These are phyloP conservation scores for Leptestheria dahalacensis DNA, from an alignment of 1,140 invertebrate genomes.

Conservation along the genomic window DNA sequence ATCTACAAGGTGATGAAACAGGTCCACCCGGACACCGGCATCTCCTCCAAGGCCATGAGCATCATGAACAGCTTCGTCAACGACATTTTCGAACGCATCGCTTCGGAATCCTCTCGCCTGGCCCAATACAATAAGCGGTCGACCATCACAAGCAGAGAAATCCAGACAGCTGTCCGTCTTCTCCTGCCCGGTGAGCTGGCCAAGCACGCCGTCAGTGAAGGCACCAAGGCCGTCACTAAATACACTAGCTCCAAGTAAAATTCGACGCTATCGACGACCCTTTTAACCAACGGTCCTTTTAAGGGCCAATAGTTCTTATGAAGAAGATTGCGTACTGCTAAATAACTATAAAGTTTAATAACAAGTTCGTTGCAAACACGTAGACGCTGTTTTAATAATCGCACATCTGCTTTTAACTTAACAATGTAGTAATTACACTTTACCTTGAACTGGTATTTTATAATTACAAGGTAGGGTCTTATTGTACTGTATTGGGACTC, in stretches of 20 bases:
- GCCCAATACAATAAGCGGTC: constrained; percentile 48
- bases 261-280: no score
- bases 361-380: no score
- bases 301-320: no score
- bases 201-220: constrained; percentile 42
- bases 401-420: no score
- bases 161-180: constrained; percentile 33
- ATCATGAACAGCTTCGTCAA: constrained; percentile 51
- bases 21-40: constrained; percentile 51
- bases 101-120: constrained; percentile 47
- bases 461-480: no score
- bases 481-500: no score
- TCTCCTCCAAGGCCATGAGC: constrained; percentile 40
- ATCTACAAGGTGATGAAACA: constrained; percentile 55
- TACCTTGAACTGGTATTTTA: no score
- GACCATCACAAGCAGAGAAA: constrained; percentile 14
- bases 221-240: constrained; percentile 20
- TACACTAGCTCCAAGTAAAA: constrained; percentile 15
- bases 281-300: no score
- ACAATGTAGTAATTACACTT: no score
- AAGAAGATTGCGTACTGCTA: no score
- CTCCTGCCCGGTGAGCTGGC: constrained; percentile 45
- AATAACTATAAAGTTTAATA: no score
- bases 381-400: no score
- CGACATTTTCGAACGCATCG: constrained; percentile 50